Evolutionary conservation across 2,113 vertebrate genomes (phyloP).

Genomic region (Colistium nudipinnis): DNA sequence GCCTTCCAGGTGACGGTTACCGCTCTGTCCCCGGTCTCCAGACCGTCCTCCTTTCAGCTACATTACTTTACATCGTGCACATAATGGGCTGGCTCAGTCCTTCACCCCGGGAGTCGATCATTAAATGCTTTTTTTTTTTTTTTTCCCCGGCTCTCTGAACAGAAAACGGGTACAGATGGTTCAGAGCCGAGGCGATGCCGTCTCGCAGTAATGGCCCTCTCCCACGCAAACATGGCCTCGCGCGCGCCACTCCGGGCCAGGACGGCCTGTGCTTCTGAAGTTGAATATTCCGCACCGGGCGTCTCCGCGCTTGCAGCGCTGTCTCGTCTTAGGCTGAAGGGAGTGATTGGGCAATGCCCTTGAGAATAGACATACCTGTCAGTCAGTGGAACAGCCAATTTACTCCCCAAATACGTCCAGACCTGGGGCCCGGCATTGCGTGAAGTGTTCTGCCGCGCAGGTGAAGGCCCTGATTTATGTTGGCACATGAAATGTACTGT

Average conservation of each 20-base stretch:
- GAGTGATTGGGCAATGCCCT: slow-evolving; percentile 12
- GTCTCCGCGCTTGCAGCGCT: slow-evolving; percentile 1
- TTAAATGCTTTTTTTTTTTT: slow-evolving; percentile 48
- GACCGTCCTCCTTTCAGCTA: slow-evolving; percentile 53
- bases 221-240: neutral
- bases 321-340: slow-evolving; percentile 1
- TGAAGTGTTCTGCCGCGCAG: neutral
- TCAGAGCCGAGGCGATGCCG: neutral
- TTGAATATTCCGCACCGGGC: neutral
- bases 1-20: slow-evolving; percentile 37
- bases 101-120: slow-evolving; percentile 20
- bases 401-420: slow-evolving; percentile 2
- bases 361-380: slow-evolving; percentile 9
- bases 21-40: slow-evolving; percentile 29
- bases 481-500: neutral
- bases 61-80: slow-evolving; percentile 42
- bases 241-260: neutral
- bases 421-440: neutral
- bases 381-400: slow-evolving; percentile 8
- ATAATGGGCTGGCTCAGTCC: slow-evolving; percentile 47
- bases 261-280: neutral
- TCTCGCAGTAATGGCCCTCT: neutral
- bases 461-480: neutral
- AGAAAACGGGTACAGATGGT: slow-evolving; percentile 13
- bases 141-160: slow-evolving; percentile 23